Conservation (phyloP, 2,888 invertebrate genomes). For the Xylota segnis region DNA sequence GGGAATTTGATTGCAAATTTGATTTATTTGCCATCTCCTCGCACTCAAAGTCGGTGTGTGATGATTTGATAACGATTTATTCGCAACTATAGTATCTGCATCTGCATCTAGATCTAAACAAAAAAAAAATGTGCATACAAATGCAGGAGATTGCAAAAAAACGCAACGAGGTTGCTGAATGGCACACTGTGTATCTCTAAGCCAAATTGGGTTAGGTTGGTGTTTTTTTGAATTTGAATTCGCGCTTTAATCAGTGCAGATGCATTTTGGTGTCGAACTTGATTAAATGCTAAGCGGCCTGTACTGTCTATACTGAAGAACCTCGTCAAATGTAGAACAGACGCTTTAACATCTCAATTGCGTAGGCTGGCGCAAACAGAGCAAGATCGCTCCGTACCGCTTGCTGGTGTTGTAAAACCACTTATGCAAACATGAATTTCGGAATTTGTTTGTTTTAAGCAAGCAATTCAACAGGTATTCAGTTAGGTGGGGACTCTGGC, state of each 20-base stretch:
- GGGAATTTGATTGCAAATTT: conserved; percentile 54
- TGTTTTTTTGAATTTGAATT: conserved; percentile 54
- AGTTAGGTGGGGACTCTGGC: conserved; percentile 16
- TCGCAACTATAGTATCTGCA: conserved; percentile 12
- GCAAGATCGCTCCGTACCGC: conserved; percentile 3
- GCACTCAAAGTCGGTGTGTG: conserved; percentile 62
- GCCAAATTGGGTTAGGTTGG: conserved; percentile 71
- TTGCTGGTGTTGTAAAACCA: conserved; percentile 50
- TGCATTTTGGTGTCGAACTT: conserved; percentile 57
- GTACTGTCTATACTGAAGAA: conserved; percentile 59
- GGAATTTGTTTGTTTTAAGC: conserved; percentile 69
- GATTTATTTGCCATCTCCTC: conserved; percentile 61
- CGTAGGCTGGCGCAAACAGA: conserved; percentile 64
- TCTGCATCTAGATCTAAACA: conserved; percentile 47
- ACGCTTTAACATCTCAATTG: conserved; percentile 52
- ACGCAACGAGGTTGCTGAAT: conserved; percentile 34
- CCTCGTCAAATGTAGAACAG: conserved; percentile 72
- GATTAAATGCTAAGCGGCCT: conserved; percentile 38
- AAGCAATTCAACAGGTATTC: conserved; percentile 72
- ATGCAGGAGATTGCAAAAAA: conserved; percentile 40
- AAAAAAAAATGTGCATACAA: conserved; percentile 64
- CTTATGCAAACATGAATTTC: conserved; percentile 74
- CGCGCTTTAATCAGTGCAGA: conserved; percentile 61
- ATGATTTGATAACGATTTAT: conserved; percentile 73
- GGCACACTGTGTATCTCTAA: neutral